These are phyloP conservation scores for Cydia fagiglandana DNA, from an alignment of 1,140 invertebrate species.

Conservation along the genomic window DNA sequence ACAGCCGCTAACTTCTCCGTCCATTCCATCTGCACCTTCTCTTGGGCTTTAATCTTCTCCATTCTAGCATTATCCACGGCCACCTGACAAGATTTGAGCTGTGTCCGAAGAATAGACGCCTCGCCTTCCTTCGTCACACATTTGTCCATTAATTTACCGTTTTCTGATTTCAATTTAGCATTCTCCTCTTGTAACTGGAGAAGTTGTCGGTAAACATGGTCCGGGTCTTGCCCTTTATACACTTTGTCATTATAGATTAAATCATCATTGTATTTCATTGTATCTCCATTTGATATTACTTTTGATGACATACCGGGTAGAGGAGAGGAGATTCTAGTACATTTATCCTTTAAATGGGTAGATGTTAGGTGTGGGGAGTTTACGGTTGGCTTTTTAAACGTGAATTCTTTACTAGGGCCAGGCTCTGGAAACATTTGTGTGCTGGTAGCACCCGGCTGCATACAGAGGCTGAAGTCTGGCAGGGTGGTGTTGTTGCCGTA, in stretches of 20 bases:
- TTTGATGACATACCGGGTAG: conserved; percentile 57
- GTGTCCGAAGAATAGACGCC: conserved; percentile 69
- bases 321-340: conserved; percentile 61
- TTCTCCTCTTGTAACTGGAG: conserved; percentile 66
- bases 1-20: conserved; percentile 56
- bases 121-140: conserved; percentile 75
- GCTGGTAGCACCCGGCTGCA: conserved; percentile 63
- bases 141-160: conserved; percentile 69
- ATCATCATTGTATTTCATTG: conserved; percentile 49
- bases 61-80: conserved; percentile 65
- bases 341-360: conserved; percentile 59
- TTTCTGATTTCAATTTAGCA: conserved; percentile 70
- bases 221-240: conserved; percentile 51
- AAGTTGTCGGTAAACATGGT: conserved; percentile 56
- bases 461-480: conserved; percentile 64
- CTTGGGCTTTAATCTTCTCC: conserved; percentile 67
- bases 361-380: conserved; percentile 44
- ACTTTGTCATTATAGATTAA: conserved; percentile 61
- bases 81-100: conserved; percentile 65
- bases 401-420: conserved; percentile 55
- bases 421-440: conserved; percentile 52
- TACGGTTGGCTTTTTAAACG: conserved; percentile 60
- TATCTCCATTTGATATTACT: conserved; percentile 38
- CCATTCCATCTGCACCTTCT: conserved; percentile 69
- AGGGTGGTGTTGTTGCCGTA: conserved; percentile 51